phyloP scores from a whole-genome alignment of 2,113 vertebrate genomes.

The Spheniscus mendiculus region DNA sequence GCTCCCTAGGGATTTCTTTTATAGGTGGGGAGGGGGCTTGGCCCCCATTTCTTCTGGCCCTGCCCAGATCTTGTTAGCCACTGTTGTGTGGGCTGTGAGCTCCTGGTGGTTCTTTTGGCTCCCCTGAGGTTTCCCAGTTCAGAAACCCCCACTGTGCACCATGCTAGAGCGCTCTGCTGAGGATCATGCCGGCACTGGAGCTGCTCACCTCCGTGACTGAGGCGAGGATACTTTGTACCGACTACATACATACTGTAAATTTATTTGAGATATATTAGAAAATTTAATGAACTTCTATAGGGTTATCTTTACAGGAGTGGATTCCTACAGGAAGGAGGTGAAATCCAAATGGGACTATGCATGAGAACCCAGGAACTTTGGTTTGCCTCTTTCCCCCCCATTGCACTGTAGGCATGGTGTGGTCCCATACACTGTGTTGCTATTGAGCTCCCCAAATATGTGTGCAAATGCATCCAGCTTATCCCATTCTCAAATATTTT shows the following conservation, averaged over 20 bases:
- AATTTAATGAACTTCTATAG: background rate
- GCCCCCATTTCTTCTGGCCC: background rate
- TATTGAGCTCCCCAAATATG: background rate
- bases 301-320: background rate
- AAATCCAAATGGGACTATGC: background rate
- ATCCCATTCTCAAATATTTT: background rate
- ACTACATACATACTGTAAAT: background rate
- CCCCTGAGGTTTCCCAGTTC: rapidly evolving
- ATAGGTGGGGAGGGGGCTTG: background rate
- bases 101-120: background rate
- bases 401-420: too few relatives aligned
- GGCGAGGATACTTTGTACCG: background rate
- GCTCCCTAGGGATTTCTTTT: background rate
- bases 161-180: rapidly evolving
- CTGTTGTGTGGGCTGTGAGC: rapidly evolving
- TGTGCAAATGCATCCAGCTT: background rate
- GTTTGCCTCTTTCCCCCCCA: background rate
- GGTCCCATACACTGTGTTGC: background rate
- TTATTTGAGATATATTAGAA: background rate
- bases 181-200: rapidly evolving
- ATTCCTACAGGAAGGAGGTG: background rate
- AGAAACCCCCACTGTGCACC: rapidly evolving
- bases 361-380: background rate
- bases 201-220: rapidly evolving
- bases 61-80: rapidly evolving